Evolutionary conservation across 2,888 invertebrate species (phyloP).

Genomic region (Chorisops tibialis): DNA sequence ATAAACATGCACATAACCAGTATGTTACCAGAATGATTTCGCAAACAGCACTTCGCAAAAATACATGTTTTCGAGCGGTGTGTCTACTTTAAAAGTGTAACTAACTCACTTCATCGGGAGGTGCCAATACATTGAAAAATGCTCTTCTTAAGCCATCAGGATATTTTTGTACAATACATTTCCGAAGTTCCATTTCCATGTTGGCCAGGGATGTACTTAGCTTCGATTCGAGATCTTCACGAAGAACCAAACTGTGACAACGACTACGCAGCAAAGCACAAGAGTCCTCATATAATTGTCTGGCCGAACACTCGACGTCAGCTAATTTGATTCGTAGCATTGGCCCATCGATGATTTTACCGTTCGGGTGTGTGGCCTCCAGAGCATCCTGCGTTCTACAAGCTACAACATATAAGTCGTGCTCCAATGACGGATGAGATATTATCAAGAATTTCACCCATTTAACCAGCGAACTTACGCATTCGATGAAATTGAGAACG

Average conservation of each 20-base stretch:
- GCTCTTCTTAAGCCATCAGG: constrained; percentile 48
- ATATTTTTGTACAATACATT: constrained; percentile 58
- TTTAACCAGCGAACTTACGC: constrained; percentile 81
- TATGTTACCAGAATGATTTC: no score
- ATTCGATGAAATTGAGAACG: constrained; percentile 77
- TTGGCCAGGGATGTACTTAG: constrained; percentile 64
- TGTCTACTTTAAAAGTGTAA: no score
- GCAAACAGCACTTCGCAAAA: no score
- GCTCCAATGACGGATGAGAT: constrained; percentile 65
- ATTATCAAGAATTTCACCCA: constrained; percentile 69
- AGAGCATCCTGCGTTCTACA: constrained; percentile 66
- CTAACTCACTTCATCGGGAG: constrained; percentile 48
- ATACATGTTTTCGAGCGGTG: no score
- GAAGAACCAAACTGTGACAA: constrained; percentile 61
- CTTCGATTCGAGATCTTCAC: constrained; percentile 67
- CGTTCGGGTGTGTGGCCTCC: constrained; percentile 76
- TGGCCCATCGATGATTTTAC: constrained; percentile 74
- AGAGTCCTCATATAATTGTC: constrained; percentile 70
- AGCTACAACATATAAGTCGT: constrained; percentile 73
- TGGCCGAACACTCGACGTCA: constrained; percentile 51
- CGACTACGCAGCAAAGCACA: constrained; percentile 66
- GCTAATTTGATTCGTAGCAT: constrained; percentile 72
- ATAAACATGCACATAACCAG: no score
- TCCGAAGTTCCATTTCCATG: constrained; percentile 70
- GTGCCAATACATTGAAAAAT: constrained; percentile 50